phyloP scores from a whole-genome alignment of 1,140 invertebrate species.

The Goniozus legneri region DNA sequence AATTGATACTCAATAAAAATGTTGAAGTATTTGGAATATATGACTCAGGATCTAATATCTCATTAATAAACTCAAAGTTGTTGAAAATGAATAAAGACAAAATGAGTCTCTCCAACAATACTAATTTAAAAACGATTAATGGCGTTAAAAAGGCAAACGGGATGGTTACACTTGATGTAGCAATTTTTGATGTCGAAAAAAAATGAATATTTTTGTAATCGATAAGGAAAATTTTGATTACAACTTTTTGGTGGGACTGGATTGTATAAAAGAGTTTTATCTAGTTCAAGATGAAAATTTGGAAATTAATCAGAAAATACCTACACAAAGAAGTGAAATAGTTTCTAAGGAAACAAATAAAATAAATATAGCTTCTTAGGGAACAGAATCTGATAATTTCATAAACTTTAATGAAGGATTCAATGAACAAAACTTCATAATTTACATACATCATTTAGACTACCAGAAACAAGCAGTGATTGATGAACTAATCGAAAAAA shows the following conservation, averaged over 20 bases:
- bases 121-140: conserved; percentile 10
- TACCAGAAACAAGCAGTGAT: not conserved
- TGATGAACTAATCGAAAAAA: not conserved
- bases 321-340: not conserved
- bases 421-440: not conserved
- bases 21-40: conserved; percentile 28
- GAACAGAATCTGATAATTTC: too few relatives aligned
- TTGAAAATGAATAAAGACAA: conserved; percentile 16
- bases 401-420: not conserved
- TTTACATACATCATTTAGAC: not conserved
- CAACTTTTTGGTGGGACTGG: conserved; percentile 6
- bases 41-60: conserved; percentile 20
- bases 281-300: conserved; percentile 6
- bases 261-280: conserved; percentile 10
- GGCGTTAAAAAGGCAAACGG: conserved; percentile 6
- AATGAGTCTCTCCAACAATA: conserved; percentile 1
- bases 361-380: not conserved
- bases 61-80: conserved; percentile 33
- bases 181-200: conserved; percentile 9
- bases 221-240: conserved; percentile 6
- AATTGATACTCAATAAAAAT: conserved; percentile 29
- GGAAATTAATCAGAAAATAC: not conserved
- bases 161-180: conserved; percentile 3
- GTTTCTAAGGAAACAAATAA: not conserved
- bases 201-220: conserved; percentile 4